Evolutionary conservation across 2,113 vertebrate genomes (phyloP).

Genomic region (Coracopsis vasa): DNA sequence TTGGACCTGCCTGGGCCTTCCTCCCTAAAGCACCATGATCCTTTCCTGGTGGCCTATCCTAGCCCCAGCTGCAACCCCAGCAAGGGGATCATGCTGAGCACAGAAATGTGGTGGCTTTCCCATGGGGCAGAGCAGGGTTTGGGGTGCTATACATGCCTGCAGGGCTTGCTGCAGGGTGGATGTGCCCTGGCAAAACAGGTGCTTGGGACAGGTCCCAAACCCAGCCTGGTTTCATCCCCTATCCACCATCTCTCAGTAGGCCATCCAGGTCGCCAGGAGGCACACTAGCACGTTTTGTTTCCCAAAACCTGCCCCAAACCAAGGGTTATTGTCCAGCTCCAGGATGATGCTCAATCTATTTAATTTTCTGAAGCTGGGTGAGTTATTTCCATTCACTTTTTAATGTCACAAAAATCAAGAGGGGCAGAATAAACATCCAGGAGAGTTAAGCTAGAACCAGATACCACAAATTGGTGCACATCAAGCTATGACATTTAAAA

Average conservation of each 20-base stretch:
- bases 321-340: neutral
- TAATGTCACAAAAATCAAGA: neutral
- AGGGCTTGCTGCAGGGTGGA: neutral
- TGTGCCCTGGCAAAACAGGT: neutral
- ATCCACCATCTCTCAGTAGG: fast-evolving
- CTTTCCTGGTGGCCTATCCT: neutral
- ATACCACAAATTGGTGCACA: neutral
- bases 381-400: neutral
- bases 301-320: neutral
- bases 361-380: neutral
- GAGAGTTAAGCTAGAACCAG: neutral
- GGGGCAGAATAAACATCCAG: neutral
- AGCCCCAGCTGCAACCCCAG: fast-evolving
- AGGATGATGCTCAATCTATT: neutral
- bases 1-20: neutral
- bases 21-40: neutral
- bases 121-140: fast-evolving
- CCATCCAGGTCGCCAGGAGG: neutral
- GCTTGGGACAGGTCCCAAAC: neutral
- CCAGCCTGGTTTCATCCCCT: neutral
- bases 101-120: fast-evolving
- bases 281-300: neutral
- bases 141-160: neutral
- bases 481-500: neutral
- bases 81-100: neutral